Conservation (phyloP, 1,140 invertebrate genomes). For the Brachionus asplanchnoidis region DNA sequence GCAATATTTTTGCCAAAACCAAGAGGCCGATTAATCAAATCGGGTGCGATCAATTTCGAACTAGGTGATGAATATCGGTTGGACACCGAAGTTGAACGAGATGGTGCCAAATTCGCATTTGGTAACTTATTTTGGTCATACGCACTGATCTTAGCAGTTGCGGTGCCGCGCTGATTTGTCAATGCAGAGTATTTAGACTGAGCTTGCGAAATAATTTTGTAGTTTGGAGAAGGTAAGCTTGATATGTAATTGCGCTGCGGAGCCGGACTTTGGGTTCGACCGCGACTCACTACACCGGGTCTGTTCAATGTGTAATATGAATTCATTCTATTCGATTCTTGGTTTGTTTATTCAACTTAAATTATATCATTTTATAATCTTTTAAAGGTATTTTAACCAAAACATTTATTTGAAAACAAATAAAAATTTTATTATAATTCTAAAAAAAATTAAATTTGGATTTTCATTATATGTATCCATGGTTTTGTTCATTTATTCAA, state of each 20-base stretch:
- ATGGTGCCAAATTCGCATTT: neutral
- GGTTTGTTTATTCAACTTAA: neutral
- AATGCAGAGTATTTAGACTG: neutral
- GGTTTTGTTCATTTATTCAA: neutral
- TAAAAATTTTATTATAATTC: neutral
- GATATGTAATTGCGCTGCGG: neutral
- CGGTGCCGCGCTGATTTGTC: neutral
- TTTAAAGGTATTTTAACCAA: neutral
- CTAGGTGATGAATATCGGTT: neutral
- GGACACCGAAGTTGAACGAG: neutral
- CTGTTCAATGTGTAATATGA: neutral
- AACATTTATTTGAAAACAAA: neutral
- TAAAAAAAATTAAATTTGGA: neutral
- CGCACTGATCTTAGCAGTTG: neutral
- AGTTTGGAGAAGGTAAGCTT: neutral
- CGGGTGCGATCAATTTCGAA: neutral
- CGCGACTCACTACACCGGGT: neutral
- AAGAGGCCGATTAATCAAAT: neutral
- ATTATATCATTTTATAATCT: constrained; percentile 2
- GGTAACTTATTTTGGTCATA: neutral
- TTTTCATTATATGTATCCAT: neutral
- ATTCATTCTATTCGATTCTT: neutral
- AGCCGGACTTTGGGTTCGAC: constrained; percentile 8
- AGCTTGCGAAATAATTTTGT: neutral
- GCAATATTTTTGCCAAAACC: neutral